phyloP scores from a whole-genome alignment of 2,888 invertebrate genomes.

The Steinernema carpocapsae region DNA sequence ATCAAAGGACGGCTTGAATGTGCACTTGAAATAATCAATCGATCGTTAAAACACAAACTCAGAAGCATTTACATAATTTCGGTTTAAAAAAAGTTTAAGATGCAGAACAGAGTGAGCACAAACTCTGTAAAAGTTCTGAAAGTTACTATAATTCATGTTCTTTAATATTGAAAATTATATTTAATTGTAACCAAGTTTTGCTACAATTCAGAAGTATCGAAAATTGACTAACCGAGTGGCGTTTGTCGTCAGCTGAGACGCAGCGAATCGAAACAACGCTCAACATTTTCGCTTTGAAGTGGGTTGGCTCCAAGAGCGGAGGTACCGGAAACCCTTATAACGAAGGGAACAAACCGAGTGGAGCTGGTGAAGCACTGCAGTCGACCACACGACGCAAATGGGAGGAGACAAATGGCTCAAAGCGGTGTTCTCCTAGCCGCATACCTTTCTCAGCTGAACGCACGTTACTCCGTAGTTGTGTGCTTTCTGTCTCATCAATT shows the following conservation, averaged over 20 bases:
- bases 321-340: neutral
- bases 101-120: too few species aligned
- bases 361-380: neutral
- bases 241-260: neutral
- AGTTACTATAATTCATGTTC: too few species aligned
- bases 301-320: neutral
- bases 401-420: constrained; percentile 15
- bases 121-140: too few species aligned
- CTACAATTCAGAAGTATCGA: too few species aligned
- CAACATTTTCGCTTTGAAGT: neutral
- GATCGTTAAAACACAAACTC: neutral
- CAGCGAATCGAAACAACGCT: neutral
- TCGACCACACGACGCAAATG: constrained; percentile 23
- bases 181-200: too few species aligned
- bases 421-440: neutral
- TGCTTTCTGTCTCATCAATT: neutral
- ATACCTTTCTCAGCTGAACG: constrained; percentile 22
- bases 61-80: too few species aligned
- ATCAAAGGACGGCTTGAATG: neutral
- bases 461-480: neutral
- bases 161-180: too few species aligned
- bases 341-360: neutral
- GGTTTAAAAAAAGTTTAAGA: too few species aligned
- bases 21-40: constrained; percentile 10
- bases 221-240: neutral